Evolutionary conservation across 2,113 vertebrate species (phyloP), one percentile per base, ranked within the genome.

Genomic region (Engystomops pustulosus): DNA sequence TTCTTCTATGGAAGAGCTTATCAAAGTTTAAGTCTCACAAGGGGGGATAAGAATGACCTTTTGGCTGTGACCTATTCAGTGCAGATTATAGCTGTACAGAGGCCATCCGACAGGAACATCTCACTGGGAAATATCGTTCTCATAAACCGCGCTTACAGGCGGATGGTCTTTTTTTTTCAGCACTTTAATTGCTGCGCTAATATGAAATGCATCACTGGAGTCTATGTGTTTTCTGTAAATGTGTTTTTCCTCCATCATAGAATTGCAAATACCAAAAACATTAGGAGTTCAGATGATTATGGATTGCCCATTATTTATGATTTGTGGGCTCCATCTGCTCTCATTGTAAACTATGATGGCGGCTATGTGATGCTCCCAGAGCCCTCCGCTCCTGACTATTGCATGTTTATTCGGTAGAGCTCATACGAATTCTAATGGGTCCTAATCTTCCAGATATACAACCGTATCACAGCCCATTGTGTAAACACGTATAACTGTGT

Each of bases 131-230:
- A 67, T 83, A 76, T 76, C 27, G 30, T 47, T 49, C 71, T 60
- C 81, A 47, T 83, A 81, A 81, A 70, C 30, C 5, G 6, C n/a
- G 34, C 47, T 65, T 18, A 25, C 68, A 60, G 32, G 62, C n/a
- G 53, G 65, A 62, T 83, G 30, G 53, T 18, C 27, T 7, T 49
- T 60, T 27, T 69, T 82, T 20, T 58, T 44, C 34, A 18, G 47
- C 27, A 36, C 23, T 80, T 53, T 81, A 81, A 81, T 68, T 71
- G 79, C 41, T 6, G 53, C 20, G 18, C 70, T 67, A 67, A 83
- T 83, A 62, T 83, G 81, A 51, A 65, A 76, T 49, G 81, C 81
- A 67, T 76, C 71, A 83, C 49, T 83, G 81, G 55, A 25, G 38
- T 15, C 71, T 76, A 38, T 67, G 55, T 45, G 71, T 67, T 76